Conservation (phyloP, 2,888 invertebrate species). For the Agonopterix arenella region DNA sequence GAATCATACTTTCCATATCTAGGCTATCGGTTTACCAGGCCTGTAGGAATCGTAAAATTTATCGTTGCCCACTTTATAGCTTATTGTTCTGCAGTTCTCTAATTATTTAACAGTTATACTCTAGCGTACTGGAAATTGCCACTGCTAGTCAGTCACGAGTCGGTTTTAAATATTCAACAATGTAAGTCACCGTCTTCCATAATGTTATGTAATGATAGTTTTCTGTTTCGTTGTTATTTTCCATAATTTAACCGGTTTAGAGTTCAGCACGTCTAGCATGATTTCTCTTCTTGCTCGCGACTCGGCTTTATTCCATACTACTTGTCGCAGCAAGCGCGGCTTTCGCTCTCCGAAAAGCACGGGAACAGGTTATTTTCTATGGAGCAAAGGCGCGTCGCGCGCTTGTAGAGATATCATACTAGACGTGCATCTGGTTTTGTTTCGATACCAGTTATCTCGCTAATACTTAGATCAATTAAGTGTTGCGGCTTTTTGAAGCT, state of each 20-base stretch:
- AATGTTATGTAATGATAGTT: constrained; percentile 9
- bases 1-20: constrained; percentile 27
- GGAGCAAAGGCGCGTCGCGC: no score
- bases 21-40: constrained; percentile 59
- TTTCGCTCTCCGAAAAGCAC: no score
- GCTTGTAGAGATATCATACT: no score
- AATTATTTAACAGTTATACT: constrained; percentile 32
- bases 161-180: constrained; percentile 19
- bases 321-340: no score
- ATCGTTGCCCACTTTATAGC: constrained; percentile 55
- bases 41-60: constrained; percentile 55
- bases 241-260: not conserved
- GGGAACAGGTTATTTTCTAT: no score
- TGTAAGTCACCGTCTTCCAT: constrained; percentile 16
- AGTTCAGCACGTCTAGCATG: no score
- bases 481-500: no score
- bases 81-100: constrained; percentile 53
- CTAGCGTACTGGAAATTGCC: constrained; percentile 13
- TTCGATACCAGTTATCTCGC: no score
- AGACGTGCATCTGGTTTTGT: no score
- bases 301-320: no score
- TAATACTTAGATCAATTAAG: no score
- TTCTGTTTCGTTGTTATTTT: constrained; percentile 3
- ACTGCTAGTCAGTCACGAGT: constrained; percentile 29
- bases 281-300: no score